A percentile compares a stretch with the other conserved stretches of the same genome.
These are phyloP conservation scores for Phallusia fumigata DNA, from an alignment of 23 tunicate species.

Conservation along the genomic window DNA sequence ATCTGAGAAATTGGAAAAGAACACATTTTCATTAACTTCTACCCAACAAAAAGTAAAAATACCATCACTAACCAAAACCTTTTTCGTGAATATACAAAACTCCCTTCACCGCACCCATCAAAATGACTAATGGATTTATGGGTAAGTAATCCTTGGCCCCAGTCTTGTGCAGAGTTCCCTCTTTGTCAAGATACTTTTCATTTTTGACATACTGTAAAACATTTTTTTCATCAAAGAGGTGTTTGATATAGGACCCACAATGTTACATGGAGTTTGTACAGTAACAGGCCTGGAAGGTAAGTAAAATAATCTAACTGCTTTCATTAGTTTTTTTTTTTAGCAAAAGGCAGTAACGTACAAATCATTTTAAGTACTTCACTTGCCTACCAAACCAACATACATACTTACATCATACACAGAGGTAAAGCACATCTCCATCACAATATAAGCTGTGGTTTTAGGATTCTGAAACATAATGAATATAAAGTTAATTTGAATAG, in stretches of 20 bases:
- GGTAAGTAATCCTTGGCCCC: not conserved
- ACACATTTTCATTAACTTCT: too few species aligned
- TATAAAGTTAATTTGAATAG: too few species aligned
- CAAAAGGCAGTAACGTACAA: too few species aligned
- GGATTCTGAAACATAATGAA: not conserved
- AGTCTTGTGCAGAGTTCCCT: not conserved
- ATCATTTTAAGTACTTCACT: too few species aligned
- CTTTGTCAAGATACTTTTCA: not conserved
- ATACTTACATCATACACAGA: not conserved
- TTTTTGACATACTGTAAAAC: not conserved
- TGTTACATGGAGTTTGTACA: too few species aligned
- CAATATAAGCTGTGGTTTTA: not conserved
- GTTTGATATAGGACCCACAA: too few species aligned
- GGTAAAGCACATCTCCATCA: not conserved
- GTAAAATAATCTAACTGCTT: too few species aligned
- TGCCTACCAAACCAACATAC: too few species aligned
- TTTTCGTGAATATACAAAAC: not conserved
- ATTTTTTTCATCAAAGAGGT: not conserved
- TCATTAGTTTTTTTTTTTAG: too few species aligned
- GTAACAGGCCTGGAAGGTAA: too few species aligned
- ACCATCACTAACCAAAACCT: not conserved
- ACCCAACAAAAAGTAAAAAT: too few species aligned
- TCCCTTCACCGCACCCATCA: not conserved
- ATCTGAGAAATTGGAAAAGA: too few species aligned
- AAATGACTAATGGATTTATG: not conserved